Conservation (phyloP, 2,113 vertebrate genomes). For the Nannospalax galili region DNA sequence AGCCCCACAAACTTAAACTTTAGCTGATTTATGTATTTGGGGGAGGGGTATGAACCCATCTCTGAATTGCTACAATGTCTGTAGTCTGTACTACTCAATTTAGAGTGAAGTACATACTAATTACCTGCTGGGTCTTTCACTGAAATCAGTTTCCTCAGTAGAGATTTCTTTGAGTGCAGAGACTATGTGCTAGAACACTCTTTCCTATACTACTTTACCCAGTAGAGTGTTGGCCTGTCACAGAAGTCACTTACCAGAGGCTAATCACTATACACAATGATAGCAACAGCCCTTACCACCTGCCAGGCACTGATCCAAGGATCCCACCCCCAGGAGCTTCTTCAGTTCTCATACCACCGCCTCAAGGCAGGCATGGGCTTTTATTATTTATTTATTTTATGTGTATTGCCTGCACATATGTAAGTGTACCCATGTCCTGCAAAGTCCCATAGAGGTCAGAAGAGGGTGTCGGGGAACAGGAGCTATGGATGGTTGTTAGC, state of each 20-base stretch:
- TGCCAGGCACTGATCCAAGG: not conserved
- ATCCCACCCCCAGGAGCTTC: not conserved
- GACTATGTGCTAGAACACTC: not conserved
- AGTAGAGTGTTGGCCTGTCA: not conserved
- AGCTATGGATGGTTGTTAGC: too few relatives aligned
- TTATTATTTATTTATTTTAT: too few relatives aligned
- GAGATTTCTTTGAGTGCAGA: not conserved
- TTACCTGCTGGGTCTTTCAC: not conserved
- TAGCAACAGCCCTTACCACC: not conserved
- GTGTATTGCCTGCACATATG: too few relatives aligned
- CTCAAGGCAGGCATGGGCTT: not conserved
- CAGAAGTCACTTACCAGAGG: not conserved
- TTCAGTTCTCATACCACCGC: not conserved
- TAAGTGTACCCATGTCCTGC: too few relatives aligned
- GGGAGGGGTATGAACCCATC: not conserved
- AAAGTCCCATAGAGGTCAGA: too few relatives aligned
- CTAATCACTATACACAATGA: fast-evolving
- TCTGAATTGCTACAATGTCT: constrained; percentile 3
- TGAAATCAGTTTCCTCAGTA: not conserved
- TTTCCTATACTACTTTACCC: not conserved
- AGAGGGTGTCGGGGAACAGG: too few relatives aligned
- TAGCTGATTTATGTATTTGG: not conserved
- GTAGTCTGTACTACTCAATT: not conserved
- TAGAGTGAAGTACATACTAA: not conserved
- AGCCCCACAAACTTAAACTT: not conserved